These are phyloP conservation scores for Anthopleura sola DNA, from an alignment of 64 coral and sea anemone species.

Conservation along the genomic window DNA sequence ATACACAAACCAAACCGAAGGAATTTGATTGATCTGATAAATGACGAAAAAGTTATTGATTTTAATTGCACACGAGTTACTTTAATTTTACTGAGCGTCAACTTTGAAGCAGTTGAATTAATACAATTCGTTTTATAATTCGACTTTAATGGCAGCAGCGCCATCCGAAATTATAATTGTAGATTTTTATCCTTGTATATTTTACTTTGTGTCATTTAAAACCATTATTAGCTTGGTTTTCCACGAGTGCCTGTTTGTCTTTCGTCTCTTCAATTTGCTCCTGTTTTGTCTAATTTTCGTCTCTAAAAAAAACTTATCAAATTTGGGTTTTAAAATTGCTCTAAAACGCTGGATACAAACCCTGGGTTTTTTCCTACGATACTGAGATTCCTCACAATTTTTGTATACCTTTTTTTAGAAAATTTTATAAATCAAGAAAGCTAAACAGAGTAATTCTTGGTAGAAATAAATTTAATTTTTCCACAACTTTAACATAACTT, in stretches of 20 bases:
- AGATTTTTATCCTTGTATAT: neutral
- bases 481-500: too few relatives aligned
- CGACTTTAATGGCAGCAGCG: neutral
- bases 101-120: neutral
- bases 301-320: neutral
- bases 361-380: too few relatives aligned
- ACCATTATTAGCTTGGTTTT: neutral
- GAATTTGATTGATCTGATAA: neutral
- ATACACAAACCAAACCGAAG: neutral
- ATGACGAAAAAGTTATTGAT: neutral
- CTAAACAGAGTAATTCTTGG: too few relatives aligned
- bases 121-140: neutral
- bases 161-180: neutral
- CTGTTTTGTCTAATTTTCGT: neutral
- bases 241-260: neutral
- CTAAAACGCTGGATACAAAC: too few relatives aligned
- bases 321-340: too few relatives aligned
- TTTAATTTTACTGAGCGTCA: neutral
- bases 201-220: neutral
- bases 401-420: too few relatives aligned
- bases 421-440: too few relatives aligned
- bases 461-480: too few relatives aligned
- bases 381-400: too few relatives aligned
- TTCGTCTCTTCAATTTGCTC: neutral
- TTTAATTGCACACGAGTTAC: neutral